Evolutionary conservation across 2,797 vertebrate species (phyloP), one percentile per base, ranked within the genome.

Genomic region (Pangasius krempfi): DNA sequence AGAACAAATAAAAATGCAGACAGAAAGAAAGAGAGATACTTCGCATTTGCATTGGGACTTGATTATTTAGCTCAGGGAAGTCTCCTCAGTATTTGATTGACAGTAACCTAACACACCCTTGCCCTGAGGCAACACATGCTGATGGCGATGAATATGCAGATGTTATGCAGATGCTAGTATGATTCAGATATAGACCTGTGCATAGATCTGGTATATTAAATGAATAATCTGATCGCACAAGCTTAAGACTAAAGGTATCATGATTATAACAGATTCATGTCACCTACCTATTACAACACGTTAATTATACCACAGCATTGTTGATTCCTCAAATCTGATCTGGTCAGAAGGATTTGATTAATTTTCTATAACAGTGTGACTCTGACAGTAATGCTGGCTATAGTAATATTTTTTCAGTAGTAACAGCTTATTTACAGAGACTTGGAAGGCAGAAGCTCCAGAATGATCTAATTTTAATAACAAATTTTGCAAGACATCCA

Each of bases 91-190:
- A 27, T 73, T 18, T 87, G 80, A 90, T 44, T 89, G 82, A 90
- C 66, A 60, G 90, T 84, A 50, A 30, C 66, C 50, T 66, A 33
- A 80, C 54, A 47, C 47, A 40, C 10, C 44, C 40, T 40, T 80
- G 20, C 66, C 89, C 81, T 40, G 66, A 20, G 85, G 85, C 75
- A 85, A 37, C 52, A n/a, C 86, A 50, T 75, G 47, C 62, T 76
- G 76, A 89, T 75, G 64, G 68, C 30, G 79, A 40, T 30, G 14
- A 90, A 66, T 79, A 78, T 84, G 73, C 72, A 88, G 83, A 30
- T 84, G 4, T 58, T 80, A 80, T 58, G 52, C 52, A 80, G 78
- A 58, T 80, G 78, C 30, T 58, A 79, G 2, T 30, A 27, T 52
- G 44, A 50, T 76, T 76, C 13, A 27, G 13, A n/a, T 50, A 76